Evolutionary conservation across 2,113 vertebrate species (phyloP).

Genomic region (Chionomys nivalis): DNA sequence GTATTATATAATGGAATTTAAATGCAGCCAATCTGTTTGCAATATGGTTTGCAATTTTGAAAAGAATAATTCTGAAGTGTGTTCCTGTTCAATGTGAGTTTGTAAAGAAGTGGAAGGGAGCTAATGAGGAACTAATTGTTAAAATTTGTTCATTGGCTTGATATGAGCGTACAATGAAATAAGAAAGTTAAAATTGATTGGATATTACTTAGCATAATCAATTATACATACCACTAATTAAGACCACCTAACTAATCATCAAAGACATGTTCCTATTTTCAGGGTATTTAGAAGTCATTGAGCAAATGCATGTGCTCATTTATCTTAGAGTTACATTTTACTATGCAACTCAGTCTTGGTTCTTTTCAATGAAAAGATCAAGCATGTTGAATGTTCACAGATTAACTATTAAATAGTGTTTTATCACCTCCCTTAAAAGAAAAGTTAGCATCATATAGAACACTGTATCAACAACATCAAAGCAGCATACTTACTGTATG

Average conservation of each 20-base stretch:
- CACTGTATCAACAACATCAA: background rate
- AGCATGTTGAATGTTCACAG: constrained; percentile 21
- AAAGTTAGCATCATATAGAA: constrained; percentile 34
- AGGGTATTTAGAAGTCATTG: constrained; percentile 1
- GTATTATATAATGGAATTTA: background rate
- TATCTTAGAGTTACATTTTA: constrained; percentile 14
- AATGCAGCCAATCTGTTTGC: background rate
- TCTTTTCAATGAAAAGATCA: constrained; percentile 40
- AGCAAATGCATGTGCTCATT: constrained; percentile 21
- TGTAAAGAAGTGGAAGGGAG: background rate
- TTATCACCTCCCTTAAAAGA: constrained; percentile 59
- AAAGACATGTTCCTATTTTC: constrained; percentile 4
- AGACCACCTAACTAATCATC: constrained; percentile 32
- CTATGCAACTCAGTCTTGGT: background rate
- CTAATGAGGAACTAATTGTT: background rate
- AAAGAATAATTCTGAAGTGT: background rate
- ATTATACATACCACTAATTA: constrained; percentile 43
- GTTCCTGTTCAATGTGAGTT: background rate
- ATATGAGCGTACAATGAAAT: background rate
- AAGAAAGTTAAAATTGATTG: background rate
- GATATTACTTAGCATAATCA: constrained; percentile 20
- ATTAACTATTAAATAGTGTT: constrained; percentile 66
- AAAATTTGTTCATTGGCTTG: background rate
- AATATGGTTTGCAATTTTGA: background rate
- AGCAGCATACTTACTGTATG: constrained; percentile 39